These are phyloP conservation scores for Mobula hypostoma DNA, from an alignment of 2,113 vertebrate species.

Conservation along the genomic window DNA sequence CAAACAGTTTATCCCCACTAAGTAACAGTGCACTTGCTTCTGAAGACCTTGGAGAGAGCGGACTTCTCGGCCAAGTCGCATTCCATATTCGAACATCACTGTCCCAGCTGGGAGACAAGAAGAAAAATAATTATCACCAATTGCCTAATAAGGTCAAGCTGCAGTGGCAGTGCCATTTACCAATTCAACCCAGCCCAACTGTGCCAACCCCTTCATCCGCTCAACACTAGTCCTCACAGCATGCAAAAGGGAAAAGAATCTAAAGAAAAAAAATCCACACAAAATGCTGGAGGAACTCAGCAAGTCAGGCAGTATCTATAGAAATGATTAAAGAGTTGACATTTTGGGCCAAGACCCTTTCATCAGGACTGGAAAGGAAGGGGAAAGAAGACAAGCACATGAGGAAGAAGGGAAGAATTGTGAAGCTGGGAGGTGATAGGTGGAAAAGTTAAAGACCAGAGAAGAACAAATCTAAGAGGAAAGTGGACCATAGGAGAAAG, in stretches of 20 bases:
- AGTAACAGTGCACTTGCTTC: conserved; percentile 87
- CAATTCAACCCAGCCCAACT: background rate
- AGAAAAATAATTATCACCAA: background rate
- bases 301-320: too few relatives aligned
- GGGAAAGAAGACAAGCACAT: too few relatives aligned
- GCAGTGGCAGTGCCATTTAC: rapidly evolving
- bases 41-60: conserved; percentile 75
- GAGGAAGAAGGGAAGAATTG: too few relatives aligned
- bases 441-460: too few relatives aligned
- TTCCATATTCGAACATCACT: conserved; percentile 92
- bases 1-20: conserved; percentile 84
- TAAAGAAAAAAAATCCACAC: too few relatives aligned
- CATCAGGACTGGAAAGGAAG: too few relatives aligned
- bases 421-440: too few relatives aligned
- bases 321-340: too few relatives aligned
- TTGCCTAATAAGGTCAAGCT: background rate
- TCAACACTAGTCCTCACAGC: background rate
- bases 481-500: too few relatives aligned
- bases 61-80: conserved; percentile 85
- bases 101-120: conserved; percentile 65
- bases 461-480: too few relatives aligned
- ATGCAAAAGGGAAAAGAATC: background rate
- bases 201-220: background rate
- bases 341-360: too few relatives aligned
- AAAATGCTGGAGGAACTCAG: too few relatives aligned